Percentiles rank a stretch among this genome's conserved stretches.
Evolutionary conservation across 1,140 invertebrate species (phyloP).

Genomic region (Drosophila pachea): DNA sequence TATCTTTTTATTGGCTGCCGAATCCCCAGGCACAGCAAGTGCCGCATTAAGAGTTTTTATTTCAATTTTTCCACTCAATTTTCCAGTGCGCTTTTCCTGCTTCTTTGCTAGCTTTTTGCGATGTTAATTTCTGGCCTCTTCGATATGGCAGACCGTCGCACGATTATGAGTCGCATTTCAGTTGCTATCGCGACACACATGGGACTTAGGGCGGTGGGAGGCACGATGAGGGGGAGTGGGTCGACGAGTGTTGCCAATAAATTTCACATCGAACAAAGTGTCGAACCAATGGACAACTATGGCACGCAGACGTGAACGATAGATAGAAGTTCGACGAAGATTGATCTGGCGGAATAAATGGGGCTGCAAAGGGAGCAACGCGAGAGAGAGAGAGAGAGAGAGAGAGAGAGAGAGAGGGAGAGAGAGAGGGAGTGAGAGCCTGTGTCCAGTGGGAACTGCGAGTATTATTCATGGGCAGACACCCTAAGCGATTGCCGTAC

Average conservation of each 20-base stretch:
- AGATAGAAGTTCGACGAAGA: slow-evolving; percentile 69
- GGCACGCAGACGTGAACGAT: slow-evolving; percentile 48
- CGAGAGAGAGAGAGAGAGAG: slow-evolving; percentile 6
- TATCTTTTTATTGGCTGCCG: slow-evolving; percentile 73
- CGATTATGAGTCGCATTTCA: slow-evolving; percentile 28
- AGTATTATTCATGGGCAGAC: slow-evolving; percentile 67
- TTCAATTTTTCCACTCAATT: slow-evolving; percentile 36
- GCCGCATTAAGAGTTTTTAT: slow-evolving; percentile 52
- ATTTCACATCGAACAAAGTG: slow-evolving; percentile 76
- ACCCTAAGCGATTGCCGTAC: slow-evolving; percentile 22
- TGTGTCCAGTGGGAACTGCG: slow-evolving; percentile 19
- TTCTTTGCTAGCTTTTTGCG: slow-evolving; percentile 2
- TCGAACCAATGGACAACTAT: slow-evolving; percentile 66
- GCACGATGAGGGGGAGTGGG: background rate
- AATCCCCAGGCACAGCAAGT: slow-evolving; percentile 47
- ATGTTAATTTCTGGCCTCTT: slow-evolving; percentile 30
- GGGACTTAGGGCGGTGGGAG: slow-evolving; percentile 9
- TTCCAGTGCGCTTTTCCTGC: slow-evolving; percentile 45
- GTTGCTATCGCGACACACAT: slow-evolving; percentile 21
- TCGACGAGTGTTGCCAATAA: slow-evolving; percentile 57
- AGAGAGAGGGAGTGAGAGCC: slow-evolving; percentile 27
- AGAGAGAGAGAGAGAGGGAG: slow-evolving; percentile 9
- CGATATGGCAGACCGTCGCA: slow-evolving; percentile 31
- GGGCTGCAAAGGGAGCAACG: slow-evolving; percentile 26
- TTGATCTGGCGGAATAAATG: slow-evolving; percentile 78